These are phyloP conservation scores for Lordiphosa fenestrarum DNA, from an alignment of 2,888 invertebrate species.

Conservation along the genomic window DNA sequence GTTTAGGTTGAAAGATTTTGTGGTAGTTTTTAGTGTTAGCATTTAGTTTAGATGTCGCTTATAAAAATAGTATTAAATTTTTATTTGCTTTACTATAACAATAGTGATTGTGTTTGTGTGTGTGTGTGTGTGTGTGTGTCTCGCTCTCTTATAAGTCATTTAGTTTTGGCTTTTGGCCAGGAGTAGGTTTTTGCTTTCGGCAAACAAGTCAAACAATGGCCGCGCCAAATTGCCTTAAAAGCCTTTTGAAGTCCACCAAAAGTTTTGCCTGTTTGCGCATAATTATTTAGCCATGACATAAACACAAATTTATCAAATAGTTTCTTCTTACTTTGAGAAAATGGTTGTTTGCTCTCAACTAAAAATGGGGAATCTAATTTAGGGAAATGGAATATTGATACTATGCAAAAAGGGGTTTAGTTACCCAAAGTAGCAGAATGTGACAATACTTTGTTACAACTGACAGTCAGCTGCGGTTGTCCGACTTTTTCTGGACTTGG, in stretches of 20 bases:
- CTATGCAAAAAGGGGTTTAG: too few relatives aligned
- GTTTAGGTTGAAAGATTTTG: conserved; percentile 41
- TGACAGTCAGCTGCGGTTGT: too few relatives aligned
- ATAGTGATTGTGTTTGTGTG: conserved; percentile 30
- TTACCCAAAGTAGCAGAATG: too few relatives aligned
- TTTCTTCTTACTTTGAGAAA: conserved; percentile 1
- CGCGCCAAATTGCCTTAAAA: conserved; percentile 75
- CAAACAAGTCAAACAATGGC: conserved; percentile 68
- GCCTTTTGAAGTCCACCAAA: conserved; percentile 68
- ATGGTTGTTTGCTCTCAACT: too few relatives aligned
- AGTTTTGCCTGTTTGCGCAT: conserved; percentile 70
- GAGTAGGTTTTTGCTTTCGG: conserved; percentile 48
- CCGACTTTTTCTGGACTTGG: too few relatives aligned
- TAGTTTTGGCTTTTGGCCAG: conserved; percentile 42
- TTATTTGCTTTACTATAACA: conserved; percentile 62
- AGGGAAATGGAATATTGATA: too few relatives aligned
- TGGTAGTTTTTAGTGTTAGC: conserved; percentile 34
- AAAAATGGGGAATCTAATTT: conserved; percentile 13
- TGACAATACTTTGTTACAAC: not conserved
- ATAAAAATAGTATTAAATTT: conserved; percentile 61
- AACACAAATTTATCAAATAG: conserved; percentile 13
- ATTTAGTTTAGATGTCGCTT: conserved; percentile 33
- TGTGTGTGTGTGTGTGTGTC: conserved; percentile 7
- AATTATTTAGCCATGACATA: conserved; percentile 63
- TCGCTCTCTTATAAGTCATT: conserved; percentile 53